Evolutionary conservation across 1,140 invertebrate species (phyloP), one percentile per base, ranked within the genome.

Genomic region (Neodiprion lecontei): DNA sequence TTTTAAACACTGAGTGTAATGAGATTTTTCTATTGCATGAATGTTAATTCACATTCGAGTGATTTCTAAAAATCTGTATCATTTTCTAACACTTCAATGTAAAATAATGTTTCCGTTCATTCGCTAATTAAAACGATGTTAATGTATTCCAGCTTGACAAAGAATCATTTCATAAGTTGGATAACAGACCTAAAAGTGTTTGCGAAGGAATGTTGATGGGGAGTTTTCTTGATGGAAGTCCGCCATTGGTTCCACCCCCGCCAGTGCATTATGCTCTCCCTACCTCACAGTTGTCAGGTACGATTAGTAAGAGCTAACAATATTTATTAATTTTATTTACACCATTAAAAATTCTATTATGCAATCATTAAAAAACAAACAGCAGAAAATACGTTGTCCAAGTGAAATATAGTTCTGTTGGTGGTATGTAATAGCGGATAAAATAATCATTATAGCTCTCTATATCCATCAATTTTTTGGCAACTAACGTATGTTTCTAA

Each of bases 201-300:
- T 86, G 84, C 73, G 87, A 89, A 72, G 83, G 83, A 74, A 87
- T 89, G 82, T 72, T 89, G 17, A 80, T 81, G 17, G 82, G 83
- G 75, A 86, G 81, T 50, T 87, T 84, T 72, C 69, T 84, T 14
- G 81, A 79, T 40, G 86, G 87, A 71, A 82, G 84, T 80, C 89
- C 91, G 50, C 91, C 92, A 49, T 90, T 90, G 67, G 87, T 91
- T 74, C 90, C 90, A 72, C 91, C 91, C 65, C 87, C 91, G 77
- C 92, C 92, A 72, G 78, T 90, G 50, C 90, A 92, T 84, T 93
- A 92, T 80, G 89, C 87, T 68, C 84, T 86, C 61, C 69, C 81
- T 74, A 77, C 79, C 48, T 74, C 77, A 66, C 80, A 82, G 48
- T 76, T 84, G 28, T 88, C 87, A 78, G 88, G 88, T 89, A 82